A percentile compares a stretch with the other conserved stretches of the same genome.
phyloP scores from a whole-genome alignment of 2,888 invertebrate genomes.

The Agriopis leucophaearia region DNA sequence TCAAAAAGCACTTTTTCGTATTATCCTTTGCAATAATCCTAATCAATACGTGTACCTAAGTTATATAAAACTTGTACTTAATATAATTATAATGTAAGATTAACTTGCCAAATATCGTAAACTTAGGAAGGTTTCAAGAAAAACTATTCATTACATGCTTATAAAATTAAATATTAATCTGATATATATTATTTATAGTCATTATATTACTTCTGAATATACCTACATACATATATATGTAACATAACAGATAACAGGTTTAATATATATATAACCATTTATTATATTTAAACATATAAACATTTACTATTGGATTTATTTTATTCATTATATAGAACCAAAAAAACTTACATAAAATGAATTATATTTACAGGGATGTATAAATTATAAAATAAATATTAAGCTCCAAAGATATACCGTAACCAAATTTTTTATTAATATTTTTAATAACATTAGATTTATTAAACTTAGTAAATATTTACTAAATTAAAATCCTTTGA shows the following conservation, averaged over 20 bases:
- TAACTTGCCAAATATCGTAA: constrained; percentile 31
- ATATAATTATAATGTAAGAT: constrained; percentile 1
- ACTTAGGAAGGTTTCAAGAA: background rate
- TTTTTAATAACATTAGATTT: constrained; percentile 5
- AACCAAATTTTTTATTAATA: constrained; percentile 5
- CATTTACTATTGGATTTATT: background rate
- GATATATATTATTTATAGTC: background rate
- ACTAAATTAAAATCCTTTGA: background rate
- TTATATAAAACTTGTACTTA: background rate
- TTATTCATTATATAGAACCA: background rate
- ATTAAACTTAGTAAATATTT: background rate
- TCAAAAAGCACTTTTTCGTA: no score
- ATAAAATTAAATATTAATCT: background rate
- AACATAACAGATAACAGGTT: background rate
- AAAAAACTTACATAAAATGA: background rate
- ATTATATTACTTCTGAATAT: background rate
- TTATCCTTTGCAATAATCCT: background rate
- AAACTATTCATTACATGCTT: background rate
- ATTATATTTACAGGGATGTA: constrained; percentile 39
- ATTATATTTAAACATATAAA: background rate
- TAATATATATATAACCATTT: background rate
- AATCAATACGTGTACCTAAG: background rate
- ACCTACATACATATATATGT: background rate
- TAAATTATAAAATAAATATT: constrained; percentile 30
- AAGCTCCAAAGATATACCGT: constrained; percentile 35